Evolutionary conservation across 2,797 vertebrate genomes (phyloP).

Genomic region (Diceros bicornis): DNA sequence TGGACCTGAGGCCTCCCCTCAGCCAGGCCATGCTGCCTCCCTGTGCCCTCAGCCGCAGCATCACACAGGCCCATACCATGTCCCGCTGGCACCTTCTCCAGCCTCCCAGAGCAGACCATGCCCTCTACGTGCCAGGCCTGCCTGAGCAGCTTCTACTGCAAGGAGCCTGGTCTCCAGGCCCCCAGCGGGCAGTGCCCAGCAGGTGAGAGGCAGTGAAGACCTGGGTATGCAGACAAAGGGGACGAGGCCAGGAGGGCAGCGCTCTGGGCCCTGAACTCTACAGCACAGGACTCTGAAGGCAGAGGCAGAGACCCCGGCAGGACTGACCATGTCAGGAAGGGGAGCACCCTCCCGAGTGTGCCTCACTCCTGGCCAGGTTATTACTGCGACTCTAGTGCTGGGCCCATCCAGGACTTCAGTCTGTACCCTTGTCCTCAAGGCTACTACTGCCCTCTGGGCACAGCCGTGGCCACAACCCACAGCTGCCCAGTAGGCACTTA

Average conservation of each 20-base stretch:
- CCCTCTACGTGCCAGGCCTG: constrained; percentile 92
- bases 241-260: neutral
- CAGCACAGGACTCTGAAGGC: no score
- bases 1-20: neutral
- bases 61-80: constrained; percentile 91
- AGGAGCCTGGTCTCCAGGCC: constrained; percentile 89
- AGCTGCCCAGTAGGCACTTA: constrained; percentile 94
- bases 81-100: constrained; percentile 94
- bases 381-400: constrained; percentile 92
- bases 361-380: constrained; percentile 89
- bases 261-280: neutral
- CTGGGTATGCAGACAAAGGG: neutral
- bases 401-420: constrained; percentile 88
- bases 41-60: constrained; percentile 89
- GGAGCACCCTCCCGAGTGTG: neutral
- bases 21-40: neutral
- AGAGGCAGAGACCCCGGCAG: neutral
- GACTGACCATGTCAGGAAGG: no score
- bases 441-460: constrained; percentile 95
- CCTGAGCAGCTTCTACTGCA: constrained; percentile 93
- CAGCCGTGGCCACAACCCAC: constrained; percentile 89
- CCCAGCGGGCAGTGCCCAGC: constrained; percentile 93
- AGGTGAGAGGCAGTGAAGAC: constrained; percentile 87
- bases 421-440: constrained; percentile 93
- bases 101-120: constrained; percentile 86